phyloP scores from a whole-genome alignment of 64 coral and sea anemone species.

The Hydrozoanthus tunicans region DNA sequence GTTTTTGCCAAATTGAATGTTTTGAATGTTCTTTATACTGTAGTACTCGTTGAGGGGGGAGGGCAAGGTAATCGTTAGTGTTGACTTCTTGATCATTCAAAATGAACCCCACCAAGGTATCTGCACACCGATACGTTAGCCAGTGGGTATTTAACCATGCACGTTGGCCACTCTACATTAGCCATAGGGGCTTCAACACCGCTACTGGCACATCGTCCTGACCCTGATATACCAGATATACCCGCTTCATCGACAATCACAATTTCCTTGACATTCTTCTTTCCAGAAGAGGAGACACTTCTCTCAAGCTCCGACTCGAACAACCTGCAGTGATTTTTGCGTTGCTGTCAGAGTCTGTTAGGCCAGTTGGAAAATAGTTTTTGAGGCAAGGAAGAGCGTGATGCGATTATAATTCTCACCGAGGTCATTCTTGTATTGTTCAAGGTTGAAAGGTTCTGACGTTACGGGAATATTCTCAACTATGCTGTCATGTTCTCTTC shows the following conservation, averaged over 20 bases:
- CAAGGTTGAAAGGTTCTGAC: not conserved
- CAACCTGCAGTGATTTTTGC: constrained; percentile 12
- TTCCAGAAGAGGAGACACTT: constrained; percentile 47
- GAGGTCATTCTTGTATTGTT: not conserved
- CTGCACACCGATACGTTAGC: too few relatives aligned
- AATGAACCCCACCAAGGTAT: too few relatives aligned
- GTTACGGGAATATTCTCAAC: constrained; percentile 12
- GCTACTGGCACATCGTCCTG: constrained; percentile 30
- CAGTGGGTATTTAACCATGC: too few relatives aligned
- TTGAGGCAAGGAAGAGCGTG: not conserved
- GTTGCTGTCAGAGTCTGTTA: constrained; percentile 11
- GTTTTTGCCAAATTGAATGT: too few relatives aligned
- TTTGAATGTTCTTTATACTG: too few relatives aligned
- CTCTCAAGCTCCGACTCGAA: constrained; percentile 8
- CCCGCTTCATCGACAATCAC: constrained; percentile 16
- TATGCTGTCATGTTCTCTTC: not conserved
- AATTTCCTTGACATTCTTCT: constrained; percentile 19
- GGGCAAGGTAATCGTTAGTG: too few relatives aligned
- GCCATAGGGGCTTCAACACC: constrained; percentile 48
- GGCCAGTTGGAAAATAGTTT: not conserved
- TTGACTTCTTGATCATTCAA: too few relatives aligned
- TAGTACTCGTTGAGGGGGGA: too few relatives aligned
- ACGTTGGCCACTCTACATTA: not conserved
- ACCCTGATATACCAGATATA: constrained; percentile 20
- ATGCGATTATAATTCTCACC: constrained; percentile 8